Evolutionary conservation across 64 coral and sea anemone genomes (phyloP).

Genomic region (Actinia tenebrosa): DNA sequence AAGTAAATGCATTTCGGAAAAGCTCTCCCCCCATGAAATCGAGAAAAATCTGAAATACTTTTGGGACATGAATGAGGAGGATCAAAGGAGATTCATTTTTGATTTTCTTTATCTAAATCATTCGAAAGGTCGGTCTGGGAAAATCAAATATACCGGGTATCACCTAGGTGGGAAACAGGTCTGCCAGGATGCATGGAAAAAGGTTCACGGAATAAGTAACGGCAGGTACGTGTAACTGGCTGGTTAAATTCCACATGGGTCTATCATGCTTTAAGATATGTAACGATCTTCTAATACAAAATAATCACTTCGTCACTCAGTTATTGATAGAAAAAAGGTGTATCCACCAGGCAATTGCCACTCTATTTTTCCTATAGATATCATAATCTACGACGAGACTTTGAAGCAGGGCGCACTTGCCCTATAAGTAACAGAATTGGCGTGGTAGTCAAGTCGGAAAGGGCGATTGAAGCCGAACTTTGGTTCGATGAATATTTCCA

Average conservation of each 20-base stretch:
- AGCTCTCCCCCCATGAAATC: neutral
- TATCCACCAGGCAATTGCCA: neutral
- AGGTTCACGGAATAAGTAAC: neutral
- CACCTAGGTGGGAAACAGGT: neutral
- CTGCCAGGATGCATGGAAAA: neutral
- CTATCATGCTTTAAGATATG: no score
- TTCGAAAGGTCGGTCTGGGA: neutral
- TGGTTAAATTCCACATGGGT: no score
- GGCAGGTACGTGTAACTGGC: neutral
- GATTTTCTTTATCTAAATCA: conserved; percentile 2
- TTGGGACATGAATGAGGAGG: conserved; percentile 6
- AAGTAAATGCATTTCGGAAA: neutral
- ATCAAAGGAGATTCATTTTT: neutral
- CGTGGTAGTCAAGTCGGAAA: neutral
- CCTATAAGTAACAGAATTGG: neutral
- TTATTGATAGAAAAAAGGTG: no score
- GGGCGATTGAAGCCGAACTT: neutral
- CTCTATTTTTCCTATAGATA: neutral
- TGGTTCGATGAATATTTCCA: conserved; percentile 16
- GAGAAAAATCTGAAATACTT: no score
- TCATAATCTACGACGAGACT: conserved; percentile 8
- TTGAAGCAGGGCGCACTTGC: neutral
- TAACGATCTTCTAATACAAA: no score
- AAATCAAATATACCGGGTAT: neutral
- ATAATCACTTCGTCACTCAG: no score